phyloP scores from a whole-genome alignment of 2,797 vertebrate species.

The Lindbergichthys nudifrons region DNA sequence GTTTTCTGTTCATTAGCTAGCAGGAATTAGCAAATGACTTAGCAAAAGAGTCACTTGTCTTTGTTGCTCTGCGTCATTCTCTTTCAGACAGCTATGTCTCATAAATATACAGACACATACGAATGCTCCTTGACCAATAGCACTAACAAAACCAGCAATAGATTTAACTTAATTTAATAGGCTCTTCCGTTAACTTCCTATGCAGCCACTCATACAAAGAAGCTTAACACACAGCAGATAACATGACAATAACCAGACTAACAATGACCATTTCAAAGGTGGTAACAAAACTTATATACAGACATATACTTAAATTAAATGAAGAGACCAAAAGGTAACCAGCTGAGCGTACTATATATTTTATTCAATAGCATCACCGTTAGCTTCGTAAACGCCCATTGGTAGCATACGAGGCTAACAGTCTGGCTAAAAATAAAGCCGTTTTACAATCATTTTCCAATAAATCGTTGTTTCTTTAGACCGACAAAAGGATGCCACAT shows the following conservation, averaged over 20 bases:
- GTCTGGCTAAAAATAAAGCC: conserved; percentile 16
- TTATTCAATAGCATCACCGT: conserved; percentile 1
- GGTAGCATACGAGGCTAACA: conserved; percentile 59
- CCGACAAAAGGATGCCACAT: accelerated
- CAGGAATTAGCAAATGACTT: neutral
- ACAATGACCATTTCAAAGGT: accelerated
- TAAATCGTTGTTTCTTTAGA: conserved; percentile 32
- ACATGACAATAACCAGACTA: neutral
- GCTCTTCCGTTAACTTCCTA: neutral
- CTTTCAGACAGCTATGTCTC: neutral
- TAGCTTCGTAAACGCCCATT: conserved; percentile 71
- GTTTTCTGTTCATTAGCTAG: neutral
- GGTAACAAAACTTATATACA: accelerated
- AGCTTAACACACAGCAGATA: neutral
- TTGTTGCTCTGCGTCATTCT: neutral
- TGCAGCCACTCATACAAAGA: conserved; percentile 30
- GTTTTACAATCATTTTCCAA: accelerated
- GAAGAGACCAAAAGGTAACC: accelerated
- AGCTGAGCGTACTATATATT: accelerated
- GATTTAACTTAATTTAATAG: neutral
- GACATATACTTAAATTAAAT: neutral
- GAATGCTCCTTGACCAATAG: neutral
- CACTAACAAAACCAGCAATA: neutral
- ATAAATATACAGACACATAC: neutral
- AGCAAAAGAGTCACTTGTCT: neutral